phyloP scores from a whole-genome alignment of 2,113 vertebrate species.

The Opisthocomus hoazin region DNA sequence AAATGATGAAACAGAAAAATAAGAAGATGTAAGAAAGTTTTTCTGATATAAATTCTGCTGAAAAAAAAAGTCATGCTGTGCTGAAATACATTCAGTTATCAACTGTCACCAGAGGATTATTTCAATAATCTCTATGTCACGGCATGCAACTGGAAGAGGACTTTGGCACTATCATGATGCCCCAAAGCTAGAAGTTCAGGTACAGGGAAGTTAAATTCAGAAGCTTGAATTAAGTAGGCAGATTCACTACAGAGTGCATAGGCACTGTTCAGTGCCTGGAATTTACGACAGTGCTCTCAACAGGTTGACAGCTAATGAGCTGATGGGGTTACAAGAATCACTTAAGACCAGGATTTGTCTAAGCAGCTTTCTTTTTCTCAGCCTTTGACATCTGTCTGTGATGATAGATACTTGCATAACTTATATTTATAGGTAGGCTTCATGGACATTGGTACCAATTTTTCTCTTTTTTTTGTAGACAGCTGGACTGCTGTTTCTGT shows the following conservation, averaged over 20 bases:
- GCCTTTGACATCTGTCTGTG: not conserved
- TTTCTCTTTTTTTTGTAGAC: not conserved
- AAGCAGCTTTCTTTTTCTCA: not conserved
- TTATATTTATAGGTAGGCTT: not conserved
- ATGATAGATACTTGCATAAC: not conserved
- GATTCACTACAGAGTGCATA: not conserved
- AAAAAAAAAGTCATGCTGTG: not conserved
- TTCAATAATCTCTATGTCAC: not conserved
- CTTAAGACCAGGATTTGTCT: not conserved
- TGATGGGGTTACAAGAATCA: not conserved
- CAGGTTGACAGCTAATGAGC: not conserved
- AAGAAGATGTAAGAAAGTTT: not conserved
- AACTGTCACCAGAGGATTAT: not conserved
- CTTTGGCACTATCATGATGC: not conserved
- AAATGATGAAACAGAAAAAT: not conserved
- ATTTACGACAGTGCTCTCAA: not conserved
- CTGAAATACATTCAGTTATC: not conserved
- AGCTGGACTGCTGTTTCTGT: not conserved
- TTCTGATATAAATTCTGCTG: not conserved
- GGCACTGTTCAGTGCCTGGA: not conserved
- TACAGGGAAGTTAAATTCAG: not conserved
- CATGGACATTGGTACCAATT: not conserved
- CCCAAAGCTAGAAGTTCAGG: not conserved
- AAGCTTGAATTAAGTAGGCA: not conserved
- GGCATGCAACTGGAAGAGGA: not conserved